Evolutionary conservation across 2,113 vertebrate species (phyloP).

Genomic region (Oostethus manadensis): DNA sequence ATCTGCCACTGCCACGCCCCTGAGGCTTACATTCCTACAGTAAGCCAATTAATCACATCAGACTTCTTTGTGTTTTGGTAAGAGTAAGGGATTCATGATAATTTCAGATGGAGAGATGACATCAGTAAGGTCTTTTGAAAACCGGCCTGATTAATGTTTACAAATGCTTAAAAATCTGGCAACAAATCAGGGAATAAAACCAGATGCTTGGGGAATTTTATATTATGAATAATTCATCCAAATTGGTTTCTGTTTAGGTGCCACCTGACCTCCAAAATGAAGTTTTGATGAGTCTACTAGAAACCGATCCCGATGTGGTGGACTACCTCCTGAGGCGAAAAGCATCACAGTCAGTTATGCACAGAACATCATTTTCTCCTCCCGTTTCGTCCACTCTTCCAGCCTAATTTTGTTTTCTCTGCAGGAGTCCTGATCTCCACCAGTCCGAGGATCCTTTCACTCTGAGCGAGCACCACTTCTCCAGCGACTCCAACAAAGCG

Average conservation of each 20-base stretch:
- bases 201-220: neutral
- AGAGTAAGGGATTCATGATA: neutral
- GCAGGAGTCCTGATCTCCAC: slow-evolving; percentile 83
- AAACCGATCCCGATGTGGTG: slow-evolving; percentile 92
- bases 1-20: slow-evolving; percentile 22
- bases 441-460: slow-evolving; percentile 80
- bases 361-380: no score
- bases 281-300: slow-evolving; percentile 88
- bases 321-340: slow-evolving; percentile 92
- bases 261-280: slow-evolving; percentile 92
- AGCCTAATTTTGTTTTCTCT: slow-evolving; percentile 4
- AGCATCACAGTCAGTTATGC: slow-evolving; percentile 83
- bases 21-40: slow-evolving; percentile 40
- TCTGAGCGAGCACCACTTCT: slow-evolving; percentile 82
- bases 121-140: slow-evolving; percentile 32
- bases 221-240: neutral
- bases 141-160: slow-evolving; percentile 11
- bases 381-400: neutral
- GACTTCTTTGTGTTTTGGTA: slow-evolving; percentile 13
- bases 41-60: slow-evolving; percentile 42
- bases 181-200: slow-evolving; percentile 3
- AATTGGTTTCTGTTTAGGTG: slow-evolving; percentile 67
- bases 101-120: slow-evolving; percentile 22
- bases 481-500: slow-evolving; percentile 89
- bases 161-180: slow-evolving; percentile 15